phyloP scores from a whole-genome alignment of 2,113 vertebrate genomes.

The Puffinus mauretanicus region DNA sequence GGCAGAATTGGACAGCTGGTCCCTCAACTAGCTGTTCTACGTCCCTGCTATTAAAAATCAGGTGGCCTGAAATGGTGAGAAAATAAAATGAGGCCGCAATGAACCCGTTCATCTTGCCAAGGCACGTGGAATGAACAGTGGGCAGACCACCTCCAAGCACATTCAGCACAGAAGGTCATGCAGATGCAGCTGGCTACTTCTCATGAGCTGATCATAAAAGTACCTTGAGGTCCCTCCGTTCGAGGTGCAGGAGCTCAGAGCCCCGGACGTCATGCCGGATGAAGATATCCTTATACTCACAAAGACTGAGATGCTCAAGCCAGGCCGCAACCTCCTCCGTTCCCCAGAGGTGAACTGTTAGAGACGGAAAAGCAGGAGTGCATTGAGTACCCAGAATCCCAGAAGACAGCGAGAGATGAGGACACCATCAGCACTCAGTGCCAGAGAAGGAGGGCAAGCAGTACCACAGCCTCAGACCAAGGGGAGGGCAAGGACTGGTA shows the following conservation, averaged over 20 bases:
- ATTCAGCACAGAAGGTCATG: constrained; percentile 64
- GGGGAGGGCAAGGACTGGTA: not conserved
- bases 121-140: not conserved
- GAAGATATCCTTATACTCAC: constrained; percentile 98
- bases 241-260: constrained; percentile 94
- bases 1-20: not conserved
- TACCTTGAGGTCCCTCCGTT: constrained; percentile 99
- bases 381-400: constrained; percentile 75
- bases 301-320: constrained; percentile 95
- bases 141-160: constrained; percentile 58
- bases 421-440: constrained; percentile 24
- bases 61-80: not conserved
- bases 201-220: not conserved
- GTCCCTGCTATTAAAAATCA: not conserved
- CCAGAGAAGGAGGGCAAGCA: not conserved
- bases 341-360: constrained; percentile 94
- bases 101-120: not conserved
- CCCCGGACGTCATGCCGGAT: constrained; percentile 93
- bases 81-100: not conserved
- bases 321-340: constrained; percentile 95
- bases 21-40: not conserved
- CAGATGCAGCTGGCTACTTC: constrained; percentile 54
- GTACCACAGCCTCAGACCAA: not conserved
- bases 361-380: constrained; percentile 79
- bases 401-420: constrained; percentile 34